A percentile compares a stretch with the other conserved stretches of the same genome.
phyloP scores from a whole-genome alignment of 1,140 invertebrate species.

The Potamilus streckersoni region DNA sequence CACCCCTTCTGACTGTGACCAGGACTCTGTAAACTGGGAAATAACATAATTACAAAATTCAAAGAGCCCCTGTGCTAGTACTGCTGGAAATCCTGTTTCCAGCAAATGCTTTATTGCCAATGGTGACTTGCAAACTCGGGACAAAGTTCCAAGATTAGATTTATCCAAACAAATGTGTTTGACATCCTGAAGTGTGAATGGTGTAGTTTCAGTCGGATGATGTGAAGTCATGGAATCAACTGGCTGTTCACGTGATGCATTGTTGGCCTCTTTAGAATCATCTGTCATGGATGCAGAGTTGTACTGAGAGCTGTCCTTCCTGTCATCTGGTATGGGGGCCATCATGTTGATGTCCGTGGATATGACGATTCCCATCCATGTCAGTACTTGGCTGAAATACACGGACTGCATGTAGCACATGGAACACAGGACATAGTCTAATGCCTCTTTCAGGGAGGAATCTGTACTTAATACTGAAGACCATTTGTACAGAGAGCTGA shows the following conservation, averaged over 20 bases:
- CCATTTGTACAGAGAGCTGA: conserved; percentile 80
- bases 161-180: conserved; percentile 65
- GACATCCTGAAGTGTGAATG: conserved; percentile 48
- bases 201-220: conserved; percentile 14
- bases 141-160: conserved; percentile 79
- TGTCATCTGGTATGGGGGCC: conserved; percentile 72
- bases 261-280: conserved; percentile 57
- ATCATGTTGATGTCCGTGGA: conserved; percentile 70
- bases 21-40: conserved; percentile 40
- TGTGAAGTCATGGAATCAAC: conserved; percentile 1
- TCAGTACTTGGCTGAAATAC: conserved; percentile 79
- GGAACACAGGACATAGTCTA: conserved; percentile 84
- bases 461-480: conserved; percentile 75
- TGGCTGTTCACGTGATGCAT: conserved; percentile 17
- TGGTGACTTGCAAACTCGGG: conserved; percentile 81
- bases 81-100: conserved; percentile 80
- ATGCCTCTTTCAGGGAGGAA: conserved; percentile 79
- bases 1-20: conserved; percentile 39
- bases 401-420: conserved; percentile 85
- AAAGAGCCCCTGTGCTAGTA: conserved; percentile 71
- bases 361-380: conserved; percentile 78
- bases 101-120: conserved; percentile 80
- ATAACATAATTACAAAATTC: conserved; percentile 64
- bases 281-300: conserved; percentile 45
- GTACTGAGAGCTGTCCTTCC: conserved; percentile 72